Percentiles rank a stretch among this genome's conserved stretches.
Evolutionary conservation across 2,888 invertebrate genomes (phyloP).

Genomic region (Augochlorella aurata): DNA sequence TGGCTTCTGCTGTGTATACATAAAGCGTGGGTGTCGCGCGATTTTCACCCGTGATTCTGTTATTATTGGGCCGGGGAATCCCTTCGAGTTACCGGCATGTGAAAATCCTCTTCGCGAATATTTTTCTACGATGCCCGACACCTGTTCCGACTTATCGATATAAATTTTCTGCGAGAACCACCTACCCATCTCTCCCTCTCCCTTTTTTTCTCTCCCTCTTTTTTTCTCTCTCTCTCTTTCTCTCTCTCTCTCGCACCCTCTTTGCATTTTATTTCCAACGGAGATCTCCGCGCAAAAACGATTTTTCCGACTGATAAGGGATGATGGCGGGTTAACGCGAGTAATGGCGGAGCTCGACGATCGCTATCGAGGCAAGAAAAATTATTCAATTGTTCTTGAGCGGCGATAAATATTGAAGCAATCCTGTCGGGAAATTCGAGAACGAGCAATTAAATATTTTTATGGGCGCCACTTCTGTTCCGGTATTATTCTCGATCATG

Average conservation of each 20-base stretch:
- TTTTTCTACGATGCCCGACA: conserved; percentile 53
- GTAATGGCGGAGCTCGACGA: neutral
- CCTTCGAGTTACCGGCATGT: conserved; percentile 47
- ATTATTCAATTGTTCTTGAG: neutral
- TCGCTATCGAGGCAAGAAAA: neutral
- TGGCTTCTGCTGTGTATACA: too few species aligned
- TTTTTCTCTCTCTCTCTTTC: too few species aligned
- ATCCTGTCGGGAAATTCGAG: too few species aligned
- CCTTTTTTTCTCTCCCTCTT: too few species aligned
- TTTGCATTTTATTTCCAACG: conserved; percentile 27
- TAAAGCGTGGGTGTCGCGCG: neutral
- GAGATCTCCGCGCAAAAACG: neutral
- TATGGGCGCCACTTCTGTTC: too few species aligned
- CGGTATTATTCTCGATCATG: neutral
- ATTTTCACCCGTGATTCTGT: conserved; percentile 25
- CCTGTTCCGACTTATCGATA: conserved; percentile 58
- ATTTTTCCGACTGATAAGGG: conserved; percentile 4
- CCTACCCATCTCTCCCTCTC: neutral
- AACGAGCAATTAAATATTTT: too few species aligned
- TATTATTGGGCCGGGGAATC: conserved; percentile 39
- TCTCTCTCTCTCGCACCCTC: too few species aligned
- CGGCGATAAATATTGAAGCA: neutral
- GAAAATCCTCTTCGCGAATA: conserved; percentile 60
- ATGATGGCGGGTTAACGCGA: neutral
- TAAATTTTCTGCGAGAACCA: conserved; percentile 42